phyloP scores from a whole-genome alignment of 2,888 invertebrate species.

The Drosophila kambysellisi region DNA sequence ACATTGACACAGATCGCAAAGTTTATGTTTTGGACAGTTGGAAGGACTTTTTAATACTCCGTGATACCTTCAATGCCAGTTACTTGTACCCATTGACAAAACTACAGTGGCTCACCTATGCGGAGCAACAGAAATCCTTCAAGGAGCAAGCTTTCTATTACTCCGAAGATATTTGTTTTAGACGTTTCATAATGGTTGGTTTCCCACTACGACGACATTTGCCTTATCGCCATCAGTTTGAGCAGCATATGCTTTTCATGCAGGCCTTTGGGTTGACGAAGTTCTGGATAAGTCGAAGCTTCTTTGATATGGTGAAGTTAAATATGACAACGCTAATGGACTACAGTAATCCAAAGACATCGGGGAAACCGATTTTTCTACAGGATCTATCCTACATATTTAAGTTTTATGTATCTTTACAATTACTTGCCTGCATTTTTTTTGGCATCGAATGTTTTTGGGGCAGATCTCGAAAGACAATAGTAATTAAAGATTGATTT shows the following conservation, averaged over 20 bases:
- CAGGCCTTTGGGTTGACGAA: constrained; percentile 40
- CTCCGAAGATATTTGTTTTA: constrained; percentile 43
- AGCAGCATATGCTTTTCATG: constrained; percentile 47
- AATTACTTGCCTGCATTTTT: constrained; percentile 20
- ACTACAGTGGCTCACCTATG: constrained; percentile 46
- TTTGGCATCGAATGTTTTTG: constrained; percentile 39
- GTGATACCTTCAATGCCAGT: constrained; percentile 46
- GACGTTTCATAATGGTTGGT: constrained; percentile 12
- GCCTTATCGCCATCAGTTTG: constrained; percentile 59
- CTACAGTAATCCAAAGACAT: constrained; percentile 8
- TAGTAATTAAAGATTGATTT: not conserved
- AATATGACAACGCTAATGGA: constrained; percentile 24
- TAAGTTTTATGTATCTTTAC: constrained; percentile 5
- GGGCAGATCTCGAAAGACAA: not conserved
- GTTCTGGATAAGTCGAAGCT: constrained; percentile 42
- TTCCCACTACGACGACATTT: constrained; percentile 47
- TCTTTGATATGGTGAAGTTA: constrained; percentile 48
- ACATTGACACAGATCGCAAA: not conserved
- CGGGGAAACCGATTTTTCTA: constrained; percentile 5
- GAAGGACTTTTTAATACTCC: constrained; percentile 10
- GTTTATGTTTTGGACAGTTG: constrained; percentile 8
- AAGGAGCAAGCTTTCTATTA: constrained; percentile 49
- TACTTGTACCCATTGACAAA: constrained; percentile 48
- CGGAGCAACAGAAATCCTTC: constrained; percentile 60
- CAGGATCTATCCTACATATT: constrained; percentile 48